Base-by-base conservation (phyloP, 2,797 vertebrate species). In the Gila robusta region DNA sequence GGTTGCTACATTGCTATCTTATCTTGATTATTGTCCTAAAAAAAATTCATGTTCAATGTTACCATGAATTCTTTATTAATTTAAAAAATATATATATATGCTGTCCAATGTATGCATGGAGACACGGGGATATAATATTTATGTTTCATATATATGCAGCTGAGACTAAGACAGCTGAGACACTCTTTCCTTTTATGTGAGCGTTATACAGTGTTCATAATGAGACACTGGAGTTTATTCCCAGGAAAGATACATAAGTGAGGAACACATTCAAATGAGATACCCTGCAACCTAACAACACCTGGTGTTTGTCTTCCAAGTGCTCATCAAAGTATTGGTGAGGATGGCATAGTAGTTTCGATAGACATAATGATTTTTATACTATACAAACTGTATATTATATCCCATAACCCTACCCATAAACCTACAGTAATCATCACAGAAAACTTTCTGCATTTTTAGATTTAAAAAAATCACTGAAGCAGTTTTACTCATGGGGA, bases 191-290 rank as follows among this genome's bases (percentile, higher is more conserved):
- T 83, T 71, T 35, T 23, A 37, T 78, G n/a, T 56, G 35, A 77
- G 9, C 26, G 21, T 86, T 72, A 71, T 83, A 59, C 79, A 47
- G 44, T 47, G 12, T 66, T 56, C 37, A 39, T 88, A 79, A 71
- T 79, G 85, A 83, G 32, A 83, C 71, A 67, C 44, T 73, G 54
- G 52, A 73, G 49, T 82, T 79, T 77, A 82, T 88, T 86, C 54
- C 73, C 83, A 23, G 56, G 82, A 84, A 76, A 74, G 73, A 88
- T 77, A 26, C 56, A 82, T 77, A 79, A 84, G 26, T 82, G 21
- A 79, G 32, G 56, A 86, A 66, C 52, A 88, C 72, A 72, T 82
- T 82, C 62, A 88, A 79, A 88, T 87, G n/a, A 88, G 83, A 62
- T 47, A 37, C 23, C 73, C 44, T 67, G 72, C 87, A 85, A 78